Percentiles rank a stretch among this genome's conserved stretches.
These are phyloP conservation scores for Heptranchias perlo DNA, from an alignment of 2,113 vertebrate genomes.

Conservation along the genomic window DNA sequence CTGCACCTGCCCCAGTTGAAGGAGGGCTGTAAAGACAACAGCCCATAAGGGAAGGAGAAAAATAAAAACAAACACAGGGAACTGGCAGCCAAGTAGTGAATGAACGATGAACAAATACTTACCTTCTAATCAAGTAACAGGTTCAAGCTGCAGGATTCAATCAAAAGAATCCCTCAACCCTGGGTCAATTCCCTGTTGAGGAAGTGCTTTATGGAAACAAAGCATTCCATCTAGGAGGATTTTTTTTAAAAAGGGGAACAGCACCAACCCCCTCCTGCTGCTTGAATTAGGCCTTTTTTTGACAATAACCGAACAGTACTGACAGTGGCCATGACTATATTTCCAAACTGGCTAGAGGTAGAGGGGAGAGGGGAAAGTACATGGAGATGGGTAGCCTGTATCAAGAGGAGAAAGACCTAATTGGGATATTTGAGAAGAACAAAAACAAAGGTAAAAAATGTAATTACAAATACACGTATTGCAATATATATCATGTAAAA, in stretches of 20 bases:
- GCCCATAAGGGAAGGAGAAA: not conserved
- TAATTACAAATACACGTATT: not conserved
- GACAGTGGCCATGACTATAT: not conserved
- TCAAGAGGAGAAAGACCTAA: not conserved
- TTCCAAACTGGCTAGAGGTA: not conserved
- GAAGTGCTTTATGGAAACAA: not conserved
- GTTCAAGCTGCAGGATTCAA: too few relatives aligned
- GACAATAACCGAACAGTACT: not conserved
- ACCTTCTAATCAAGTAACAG: too few relatives aligned
- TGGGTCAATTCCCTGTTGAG: too few relatives aligned
- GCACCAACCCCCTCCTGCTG: not conserved
- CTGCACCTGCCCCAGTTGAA: not conserved
- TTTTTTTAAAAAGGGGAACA: not conserved
- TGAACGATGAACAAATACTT: not conserved
- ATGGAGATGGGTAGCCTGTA: not conserved
- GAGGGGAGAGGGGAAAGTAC: not conserved
- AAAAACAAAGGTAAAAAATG: not conserved
- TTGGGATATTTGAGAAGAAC: not conserved
- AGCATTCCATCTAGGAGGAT: not conserved
- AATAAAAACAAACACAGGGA: not conserved
- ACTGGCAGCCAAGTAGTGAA: not conserved
- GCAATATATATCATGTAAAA: not conserved
- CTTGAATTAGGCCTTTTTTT: not conserved
- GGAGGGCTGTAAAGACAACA: not conserved
- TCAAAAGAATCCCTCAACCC: too few relatives aligned